phyloP scores from a whole-genome alignment of 2,888 invertebrate species.

The Sceliomorpha sp. region DNA sequence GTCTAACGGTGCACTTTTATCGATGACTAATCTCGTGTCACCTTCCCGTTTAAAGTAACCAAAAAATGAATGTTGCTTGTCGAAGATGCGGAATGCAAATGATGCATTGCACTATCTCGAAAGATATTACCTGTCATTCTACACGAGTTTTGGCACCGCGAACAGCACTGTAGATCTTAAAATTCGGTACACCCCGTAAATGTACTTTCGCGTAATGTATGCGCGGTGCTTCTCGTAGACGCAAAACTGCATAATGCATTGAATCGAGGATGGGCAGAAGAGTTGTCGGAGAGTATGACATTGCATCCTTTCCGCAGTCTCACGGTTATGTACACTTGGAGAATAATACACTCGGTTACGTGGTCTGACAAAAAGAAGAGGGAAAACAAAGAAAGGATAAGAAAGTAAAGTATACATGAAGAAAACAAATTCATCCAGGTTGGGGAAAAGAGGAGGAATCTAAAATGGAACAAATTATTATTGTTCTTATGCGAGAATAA shows the following conservation, averaged over 20 bases:
- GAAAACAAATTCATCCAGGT: no score
- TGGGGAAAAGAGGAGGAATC: no score
- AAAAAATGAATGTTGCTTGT: no score
- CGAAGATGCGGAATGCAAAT: background rate
- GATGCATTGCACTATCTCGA: background rate
- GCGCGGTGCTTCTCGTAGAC: constrained; percentile 30
- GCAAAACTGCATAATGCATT: constrained; percentile 46
- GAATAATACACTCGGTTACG: constrained; percentile 38
- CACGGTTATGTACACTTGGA: constrained; percentile 41
- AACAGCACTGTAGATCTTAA: constrained; percentile 19
- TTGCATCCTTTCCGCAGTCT: constrained; percentile 39
- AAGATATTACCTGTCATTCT: constrained; percentile 5
- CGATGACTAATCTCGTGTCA: no score
- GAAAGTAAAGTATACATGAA: no score
- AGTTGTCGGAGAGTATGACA: constrained; percentile 36
- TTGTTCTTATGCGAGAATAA: no score
- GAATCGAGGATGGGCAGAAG: constrained; percentile 38
- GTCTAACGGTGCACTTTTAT: no score
- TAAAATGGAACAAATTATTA: no score
- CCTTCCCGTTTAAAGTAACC: no score
- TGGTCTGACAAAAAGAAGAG: constrained; percentile 10
- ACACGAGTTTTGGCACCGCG: constrained; percentile 26
- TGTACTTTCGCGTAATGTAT: constrained; percentile 25
- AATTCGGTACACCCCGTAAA: constrained; percentile 19
- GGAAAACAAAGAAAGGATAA: no score